Conservation (phyloP, 2,888 invertebrate genomes). For the Tiliacea citrago region DNA sequence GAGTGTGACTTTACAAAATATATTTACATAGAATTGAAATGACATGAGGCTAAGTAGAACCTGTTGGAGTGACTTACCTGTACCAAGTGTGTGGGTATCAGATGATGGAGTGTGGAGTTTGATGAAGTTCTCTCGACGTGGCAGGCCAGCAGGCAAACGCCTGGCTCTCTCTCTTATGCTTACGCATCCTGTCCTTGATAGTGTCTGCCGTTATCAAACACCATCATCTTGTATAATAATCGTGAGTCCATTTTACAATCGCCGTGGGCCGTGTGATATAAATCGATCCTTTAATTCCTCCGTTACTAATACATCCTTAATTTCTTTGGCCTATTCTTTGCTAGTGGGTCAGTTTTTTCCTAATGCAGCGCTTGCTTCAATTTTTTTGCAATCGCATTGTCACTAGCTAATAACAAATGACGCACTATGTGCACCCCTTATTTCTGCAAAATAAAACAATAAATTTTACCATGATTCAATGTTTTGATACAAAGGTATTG, state of each 20-base stretch:
- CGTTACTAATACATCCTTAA: slow-evolving; percentile 88
- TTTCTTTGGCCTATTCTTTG: slow-evolving; percentile 90
- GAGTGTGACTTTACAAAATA: slow-evolving; percentile 42
- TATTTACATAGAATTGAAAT: slow-evolving; percentile 57
- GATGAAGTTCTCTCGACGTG: slow-evolving; percentile 82
- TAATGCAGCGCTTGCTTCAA: slow-evolving; percentile 81
- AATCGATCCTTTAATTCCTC: slow-evolving; percentile 87
- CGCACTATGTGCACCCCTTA: slow-evolving; percentile 89
- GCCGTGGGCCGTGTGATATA: slow-evolving; percentile 88
- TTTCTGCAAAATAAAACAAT: slow-evolving; percentile 84
- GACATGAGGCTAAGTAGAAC: slow-evolving; percentile 15
- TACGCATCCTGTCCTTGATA: slow-evolving; percentile 89
- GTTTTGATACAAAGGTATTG: slow-evolving; percentile 80
- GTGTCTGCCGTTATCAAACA: slow-evolving; percentile 85
- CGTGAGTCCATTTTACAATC: slow-evolving; percentile 89
- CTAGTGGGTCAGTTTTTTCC: slow-evolving; percentile 81
- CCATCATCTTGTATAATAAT: slow-evolving; percentile 84
- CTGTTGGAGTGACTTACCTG: slow-evolving; percentile 71
- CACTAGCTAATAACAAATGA: slow-evolving; percentile 87
- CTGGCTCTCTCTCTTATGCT: slow-evolving; percentile 88
- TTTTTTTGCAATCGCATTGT: slow-evolving; percentile 88
- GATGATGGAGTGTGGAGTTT: slow-evolving; percentile 82
- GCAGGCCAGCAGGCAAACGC: slow-evolving; percentile 88
- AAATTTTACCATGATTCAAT: slow-evolving; percentile 73
- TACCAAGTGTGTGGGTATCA: slow-evolving; percentile 82